Base-by-base conservation (phyloP, 2,113 vertebrate species). In the Caranx ignobilis region DNA sequence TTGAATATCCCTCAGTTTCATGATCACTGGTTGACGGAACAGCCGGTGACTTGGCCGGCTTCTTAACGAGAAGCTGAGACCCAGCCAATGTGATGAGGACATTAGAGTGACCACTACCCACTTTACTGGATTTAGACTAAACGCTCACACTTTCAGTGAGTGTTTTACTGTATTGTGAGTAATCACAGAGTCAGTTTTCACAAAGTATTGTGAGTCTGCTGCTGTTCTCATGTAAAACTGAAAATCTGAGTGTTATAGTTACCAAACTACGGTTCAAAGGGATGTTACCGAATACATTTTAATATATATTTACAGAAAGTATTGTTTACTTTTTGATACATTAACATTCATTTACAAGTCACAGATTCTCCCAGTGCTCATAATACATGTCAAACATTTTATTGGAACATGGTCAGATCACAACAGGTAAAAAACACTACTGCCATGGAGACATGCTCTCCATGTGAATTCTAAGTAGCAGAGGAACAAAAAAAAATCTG, bases 1-100 rank as follows among this genome's bases (percentile, higher is more conserved):
- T 64, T 81, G 11, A 80, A 62, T 56, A 80, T 32, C 32, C 21
- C 73, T 77, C 71, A 75, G 52, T 50, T 63, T 16, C 11, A 59
- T 59, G 64, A 55, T 70, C 70, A 43, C 57, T 61, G 16, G 61
- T 68, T 73, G 64, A 47, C 2, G 45, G 12, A 47, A 71, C 65
- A 35, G 45, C n/a, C 18, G 21, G 55, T 68, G 54, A 41, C 8
- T 47, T 52, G 66, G 32, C 54, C 61, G 47, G 47, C 9, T 34
- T 79, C 26, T 45, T 55, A 70, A 79, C 61, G 35, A 75, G 31
- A 60, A 65, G 37, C 37, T 60, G n/a, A 75, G n/a, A 63, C 31
- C 31, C 15, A 4, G 19, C 31, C 15, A 4, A 15, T 37, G 31
- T 26, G 31, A 54, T 11, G 1, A 67, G 66, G 54, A 71, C 71